Base-by-base conservation (phyloP, 2,888 invertebrate genomes). In the Thecophora atra region DNA sequence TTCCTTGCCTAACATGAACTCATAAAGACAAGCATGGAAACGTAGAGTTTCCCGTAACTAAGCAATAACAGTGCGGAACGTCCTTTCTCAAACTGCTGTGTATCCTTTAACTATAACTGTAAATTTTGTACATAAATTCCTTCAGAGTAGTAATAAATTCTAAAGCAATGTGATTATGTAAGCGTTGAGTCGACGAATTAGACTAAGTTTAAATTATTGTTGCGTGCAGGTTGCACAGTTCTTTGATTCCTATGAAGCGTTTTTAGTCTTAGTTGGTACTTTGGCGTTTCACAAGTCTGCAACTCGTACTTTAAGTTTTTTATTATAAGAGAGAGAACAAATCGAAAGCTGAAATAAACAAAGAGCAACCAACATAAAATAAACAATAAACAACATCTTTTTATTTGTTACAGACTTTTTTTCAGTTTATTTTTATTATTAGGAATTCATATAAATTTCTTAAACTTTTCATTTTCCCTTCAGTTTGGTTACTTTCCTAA, bases 91-190 rank as follows among this genome's bases (percentile, higher is more conserved):
- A 71, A 24, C 37, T 47, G 42, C 24, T 65, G 42, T 65, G 17
- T 56, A 28, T 5, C 17, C 58, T 58, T 7, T 26, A 24, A n/a
- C 17, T 24, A 11, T 58, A 24, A 28, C 54, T 54, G 54, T 21
- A 54, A 54, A 24, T 17, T 47, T 8, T 47, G 47, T 47, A 47
- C 47, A 47, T 65, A 44, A 64, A 54, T 15, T 54, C 15, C 19
- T 15, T 47, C 19, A 28, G 17, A 44, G 19, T 69, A 60, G 30
- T 21, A 47, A 52, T 66, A 26, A 66, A 30, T 52, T 66, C 51
- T 66, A 68, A 58, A 63, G 42, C 47, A 51, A 62, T 70, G 70
- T 70, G 70, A 70, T 70, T 70, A 51, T 62, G 62, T 51, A 70
- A 70, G 62, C 47, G 51, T 63, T 63, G 70, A 70, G 37, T 63